Evolutionary conservation across 2,797 vertebrate genomes (phyloP).

Genomic region (Pipistrellus pygmaeus): DNA sequence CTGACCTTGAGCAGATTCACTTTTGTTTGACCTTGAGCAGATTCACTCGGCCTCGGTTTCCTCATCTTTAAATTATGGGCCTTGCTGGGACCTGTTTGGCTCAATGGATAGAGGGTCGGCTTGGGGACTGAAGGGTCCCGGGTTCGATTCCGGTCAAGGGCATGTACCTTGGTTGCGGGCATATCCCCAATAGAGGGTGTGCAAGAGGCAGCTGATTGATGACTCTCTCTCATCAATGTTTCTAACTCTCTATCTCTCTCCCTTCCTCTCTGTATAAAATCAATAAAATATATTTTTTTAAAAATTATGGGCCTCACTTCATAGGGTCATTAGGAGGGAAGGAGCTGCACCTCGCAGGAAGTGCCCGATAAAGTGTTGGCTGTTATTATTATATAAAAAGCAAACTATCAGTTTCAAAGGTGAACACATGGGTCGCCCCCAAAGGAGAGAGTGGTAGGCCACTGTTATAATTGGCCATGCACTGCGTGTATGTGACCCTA

Average conservation of each 20-base stretch:
- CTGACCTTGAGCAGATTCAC: neutral
- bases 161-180: too few species aligned
- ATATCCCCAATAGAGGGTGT: too few species aligned
- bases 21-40: neutral
- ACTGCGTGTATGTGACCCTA: neutral
- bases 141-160: too few species aligned
- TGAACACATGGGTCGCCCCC: neutral
- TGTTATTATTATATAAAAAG: neutral
- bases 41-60: neutral
- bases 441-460: neutral
- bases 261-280: too few species aligned
- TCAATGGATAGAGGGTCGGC: too few species aligned
- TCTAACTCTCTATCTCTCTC: too few species aligned
- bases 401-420: neutral
- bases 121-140: too few species aligned
- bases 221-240: too few species aligned
- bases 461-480: neutral
- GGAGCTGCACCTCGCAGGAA: neutral
- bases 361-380: neutral
- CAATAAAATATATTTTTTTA: too few species aligned
- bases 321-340: neutral
- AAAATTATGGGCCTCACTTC: neutral
- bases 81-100: too few species aligned
- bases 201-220: too few species aligned
- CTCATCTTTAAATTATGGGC: slow-evolving; percentile 1